A percentile compares a stretch with the other conserved stretches of the same genome.
These are phyloP conservation scores for Oscheius sp. DNA, from an alignment of 2,888 invertebrate genomes.

Conservation along the genomic window DNA sequence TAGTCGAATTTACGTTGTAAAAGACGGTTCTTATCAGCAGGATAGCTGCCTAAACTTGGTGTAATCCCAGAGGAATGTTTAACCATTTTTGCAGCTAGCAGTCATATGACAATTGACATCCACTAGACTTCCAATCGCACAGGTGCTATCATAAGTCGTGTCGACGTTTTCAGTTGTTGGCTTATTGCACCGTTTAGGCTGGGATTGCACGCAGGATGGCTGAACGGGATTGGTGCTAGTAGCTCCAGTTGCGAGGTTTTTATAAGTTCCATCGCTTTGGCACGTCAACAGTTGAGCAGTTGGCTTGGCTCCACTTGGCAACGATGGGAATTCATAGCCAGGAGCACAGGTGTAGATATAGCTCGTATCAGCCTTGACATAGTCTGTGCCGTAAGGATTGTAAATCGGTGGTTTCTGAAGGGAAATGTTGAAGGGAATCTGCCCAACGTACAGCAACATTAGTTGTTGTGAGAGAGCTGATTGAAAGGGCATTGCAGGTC, in stretches of 20 bases:
- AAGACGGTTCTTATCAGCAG: background rate
- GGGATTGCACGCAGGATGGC: background rate
- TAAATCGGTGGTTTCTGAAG: background rate
- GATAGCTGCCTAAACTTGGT: background rate
- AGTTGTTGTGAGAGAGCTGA: background rate
- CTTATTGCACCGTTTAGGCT: background rate
- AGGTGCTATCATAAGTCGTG: background rate
- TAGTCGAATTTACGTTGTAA: background rate
- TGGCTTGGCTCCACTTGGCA: too few species aligned
- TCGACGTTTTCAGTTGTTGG: background rate
- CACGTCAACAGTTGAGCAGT: too few species aligned
- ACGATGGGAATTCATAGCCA: too few species aligned
- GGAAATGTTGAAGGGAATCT: too few species aligned
- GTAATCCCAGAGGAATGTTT: too few species aligned
- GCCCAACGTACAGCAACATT: background rate
- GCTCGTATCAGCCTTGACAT: background rate
- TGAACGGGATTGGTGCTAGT: background rate
- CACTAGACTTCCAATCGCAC: too few species aligned
- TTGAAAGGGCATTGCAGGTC: background rate
- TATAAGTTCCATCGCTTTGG: background rate
- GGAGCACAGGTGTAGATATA: background rate
- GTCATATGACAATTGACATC: background rate
- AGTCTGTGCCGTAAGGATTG: background rate
- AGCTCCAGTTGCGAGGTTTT: too few species aligned
- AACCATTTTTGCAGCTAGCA: background rate